Evolutionary conservation across 2,888 invertebrate species (phyloP).

Genomic region (Apotomis turbidana): DNA sequence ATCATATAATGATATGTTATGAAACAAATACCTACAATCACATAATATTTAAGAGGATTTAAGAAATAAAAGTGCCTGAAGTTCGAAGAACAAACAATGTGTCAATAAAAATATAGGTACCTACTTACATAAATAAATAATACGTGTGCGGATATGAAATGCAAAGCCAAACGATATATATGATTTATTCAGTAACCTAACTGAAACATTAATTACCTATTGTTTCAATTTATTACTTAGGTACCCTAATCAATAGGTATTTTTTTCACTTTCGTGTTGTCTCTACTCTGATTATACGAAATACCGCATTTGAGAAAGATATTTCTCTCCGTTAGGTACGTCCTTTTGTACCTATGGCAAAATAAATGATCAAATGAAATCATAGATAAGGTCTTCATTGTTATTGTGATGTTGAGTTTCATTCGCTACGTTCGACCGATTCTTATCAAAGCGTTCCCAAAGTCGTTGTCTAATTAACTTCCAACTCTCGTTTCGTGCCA

Average conservation of each 20-base stretch:
- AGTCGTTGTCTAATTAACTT: slow-evolving; percentile 29
- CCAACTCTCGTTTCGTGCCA: not conserved
- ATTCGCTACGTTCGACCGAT: slow-evolving; percentile 17
- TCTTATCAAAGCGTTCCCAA: slow-evolving; percentile 23
- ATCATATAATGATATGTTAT: too few species aligned
- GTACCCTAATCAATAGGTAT: not conserved
- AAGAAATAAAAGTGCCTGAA: too few species aligned
- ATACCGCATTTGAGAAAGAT: not conserved
- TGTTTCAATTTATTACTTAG: too few species aligned
- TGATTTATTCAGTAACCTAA: too few species aligned
- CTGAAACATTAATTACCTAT: too few species aligned
- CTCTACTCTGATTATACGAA: not conserved
- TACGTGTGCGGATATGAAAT: too few species aligned
- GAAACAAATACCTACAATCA: too few species aligned
- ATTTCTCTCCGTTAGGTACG: not conserved
- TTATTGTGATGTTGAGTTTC: slow-evolving; percentile 7
- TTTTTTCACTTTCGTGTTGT: not conserved
- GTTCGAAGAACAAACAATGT: too few species aligned
- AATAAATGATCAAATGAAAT: slow-evolving; percentile 17
- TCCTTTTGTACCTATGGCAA: not conserved
- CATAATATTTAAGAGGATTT: too few species aligned
- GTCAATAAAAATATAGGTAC: too few species aligned
- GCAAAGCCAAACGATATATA: too few species aligned
- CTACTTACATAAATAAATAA: too few species aligned
- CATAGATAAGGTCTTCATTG: slow-evolving; percentile 13